Percentiles rank a stretch among this genome's conserved stretches.
Evolutionary conservation across 1,140 invertebrate genomes (phyloP).

Genomic region (Drosophila tristis): DNA sequence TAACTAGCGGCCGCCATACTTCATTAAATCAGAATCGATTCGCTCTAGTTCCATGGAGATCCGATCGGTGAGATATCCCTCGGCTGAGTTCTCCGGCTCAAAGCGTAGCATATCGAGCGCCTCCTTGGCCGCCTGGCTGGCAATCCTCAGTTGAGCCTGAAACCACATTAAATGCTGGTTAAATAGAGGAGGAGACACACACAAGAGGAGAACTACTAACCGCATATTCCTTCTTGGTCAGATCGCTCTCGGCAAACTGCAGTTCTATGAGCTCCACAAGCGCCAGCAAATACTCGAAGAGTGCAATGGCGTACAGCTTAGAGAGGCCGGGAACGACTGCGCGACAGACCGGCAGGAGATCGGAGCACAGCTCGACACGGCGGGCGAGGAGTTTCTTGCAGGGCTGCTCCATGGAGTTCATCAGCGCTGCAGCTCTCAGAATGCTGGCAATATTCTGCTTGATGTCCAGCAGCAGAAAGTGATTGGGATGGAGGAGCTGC

Average conservation of each 20-base stretch:
- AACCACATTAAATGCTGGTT: conserved; percentile 14
- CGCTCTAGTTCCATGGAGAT: conserved; percentile 69
- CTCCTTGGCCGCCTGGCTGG: conserved; percentile 86
- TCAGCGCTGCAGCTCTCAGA: conserved; percentile 84
- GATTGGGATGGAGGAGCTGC: conserved; percentile 86
- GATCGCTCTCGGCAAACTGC: conserved; percentile 63
- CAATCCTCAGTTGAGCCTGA: conserved; percentile 84
- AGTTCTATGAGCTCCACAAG: conserved; percentile 86
- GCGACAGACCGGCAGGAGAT: conserved; percentile 88
- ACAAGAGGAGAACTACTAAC: conserved; percentile 18
- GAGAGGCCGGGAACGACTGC: conserved; percentile 91
- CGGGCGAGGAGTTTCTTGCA: conserved; percentile 70
- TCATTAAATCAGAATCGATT: conserved; percentile 70
- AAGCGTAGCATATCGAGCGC: conserved; percentile 88
- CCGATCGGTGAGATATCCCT: conserved; percentile 87
- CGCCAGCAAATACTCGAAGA: conserved; percentile 90
- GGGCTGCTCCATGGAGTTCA: conserved; percentile 85
- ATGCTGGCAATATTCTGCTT: conserved; percentile 88
- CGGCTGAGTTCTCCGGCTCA: conserved; percentile 89
- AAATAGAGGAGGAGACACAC: not conserved
- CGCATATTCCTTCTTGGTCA: conserved; percentile 63
- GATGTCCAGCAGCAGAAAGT: conserved; percentile 87
- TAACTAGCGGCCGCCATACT: conserved; percentile 61
- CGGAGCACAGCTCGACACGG: conserved; percentile 88
- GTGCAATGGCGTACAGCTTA: conserved; percentile 88